These are phyloP conservation scores for Montipora foliosa DNA, from an alignment of 64 coral and sea anemone genomes.

Conservation along the genomic window DNA sequence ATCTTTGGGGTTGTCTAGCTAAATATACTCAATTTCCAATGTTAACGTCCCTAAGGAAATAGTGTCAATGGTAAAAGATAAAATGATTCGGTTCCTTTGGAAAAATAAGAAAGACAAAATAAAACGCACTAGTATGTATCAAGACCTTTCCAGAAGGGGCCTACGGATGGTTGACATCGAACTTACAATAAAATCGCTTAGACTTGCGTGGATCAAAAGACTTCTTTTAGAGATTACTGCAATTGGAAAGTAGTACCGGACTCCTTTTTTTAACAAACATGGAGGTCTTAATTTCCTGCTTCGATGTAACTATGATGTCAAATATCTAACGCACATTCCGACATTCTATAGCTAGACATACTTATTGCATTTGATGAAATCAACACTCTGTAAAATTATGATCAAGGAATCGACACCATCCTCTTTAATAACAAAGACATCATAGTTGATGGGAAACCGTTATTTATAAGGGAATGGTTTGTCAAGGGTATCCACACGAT, in stretches of 20 bases:
- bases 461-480: too few relatives aligned
- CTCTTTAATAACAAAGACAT: too few relatives aligned
- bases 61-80: not conserved
- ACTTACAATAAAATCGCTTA: not conserved
- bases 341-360: not conserved
- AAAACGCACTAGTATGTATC: slow-evolving; percentile 1
- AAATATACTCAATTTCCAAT: not conserved
- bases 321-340: not conserved
- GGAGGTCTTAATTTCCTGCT: not conserved
- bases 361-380: not conserved
- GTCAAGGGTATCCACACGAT: too few relatives aligned
- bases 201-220: slow-evolving; percentile 11
- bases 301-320: not conserved
- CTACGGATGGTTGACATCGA: not conserved
- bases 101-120: slow-evolving; percentile 13
- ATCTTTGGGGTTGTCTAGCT: not conserved
- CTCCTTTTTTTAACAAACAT: not conserved
- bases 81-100: not conserved
- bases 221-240: not conserved
- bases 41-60: not conserved
- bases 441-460: too few relatives aligned
- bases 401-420: too few relatives aligned
- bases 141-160: not conserved
- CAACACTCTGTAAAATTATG: too few relatives aligned
- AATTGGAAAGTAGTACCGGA: not conserved